phyloP scores from a whole-genome alignment of 2,797 vertebrate genomes.

The Natrix natrix region DNA sequence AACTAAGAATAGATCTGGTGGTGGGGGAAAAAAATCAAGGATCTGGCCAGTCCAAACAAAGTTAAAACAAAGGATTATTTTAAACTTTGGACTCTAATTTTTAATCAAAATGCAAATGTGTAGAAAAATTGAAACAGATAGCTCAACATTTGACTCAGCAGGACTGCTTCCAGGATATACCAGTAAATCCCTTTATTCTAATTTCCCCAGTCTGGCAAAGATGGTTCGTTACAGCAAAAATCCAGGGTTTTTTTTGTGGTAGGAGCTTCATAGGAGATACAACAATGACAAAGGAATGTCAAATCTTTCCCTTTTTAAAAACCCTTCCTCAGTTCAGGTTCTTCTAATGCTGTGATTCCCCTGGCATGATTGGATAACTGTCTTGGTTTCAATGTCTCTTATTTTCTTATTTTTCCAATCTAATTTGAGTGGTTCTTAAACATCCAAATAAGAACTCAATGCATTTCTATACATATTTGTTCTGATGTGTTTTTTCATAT shows the following conservation, averaged over 20 bases:
- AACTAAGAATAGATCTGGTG: not conserved
- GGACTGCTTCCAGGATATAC: not conserved
- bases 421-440: not conserved
- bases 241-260: not conserved
- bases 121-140: slow-evolving; percentile 4
- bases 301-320: not conserved
- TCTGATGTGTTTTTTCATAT: not conserved
- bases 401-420: not conserved
- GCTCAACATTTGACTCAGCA: not conserved
- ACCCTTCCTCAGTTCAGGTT: not conserved
- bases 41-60: not conserved
- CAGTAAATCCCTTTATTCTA: not conserved
- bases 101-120: slow-evolving; percentile 5
- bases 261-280: not conserved
- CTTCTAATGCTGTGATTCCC: not conserved
- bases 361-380: not conserved
- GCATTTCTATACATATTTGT: not conserved
- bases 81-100: not conserved
- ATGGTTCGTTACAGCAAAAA: not conserved
- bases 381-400: not conserved
- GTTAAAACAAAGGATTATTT: not conserved
- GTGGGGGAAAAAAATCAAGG: not conserved
- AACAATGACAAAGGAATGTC: not conserved
- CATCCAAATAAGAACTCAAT: not conserved
- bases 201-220: not conserved